A percentile compares a stretch with the other conserved stretches of the same genome.
Evolutionary conservation across 2,888 invertebrate species (phyloP).

Genomic region (Dasypogon diadema): DNA sequence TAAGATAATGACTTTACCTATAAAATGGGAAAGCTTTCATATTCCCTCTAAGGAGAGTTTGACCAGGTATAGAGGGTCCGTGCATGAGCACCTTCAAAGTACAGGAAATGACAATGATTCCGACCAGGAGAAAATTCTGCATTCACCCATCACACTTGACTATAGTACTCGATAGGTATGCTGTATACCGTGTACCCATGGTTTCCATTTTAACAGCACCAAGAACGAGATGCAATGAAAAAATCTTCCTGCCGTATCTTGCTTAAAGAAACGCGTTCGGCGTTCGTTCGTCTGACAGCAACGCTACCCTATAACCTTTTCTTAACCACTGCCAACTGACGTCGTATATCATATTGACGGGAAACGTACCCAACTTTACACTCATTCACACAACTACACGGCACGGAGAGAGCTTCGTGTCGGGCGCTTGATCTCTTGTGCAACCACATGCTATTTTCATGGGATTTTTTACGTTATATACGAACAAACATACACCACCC

Average conservation of each 20-base stretch:
- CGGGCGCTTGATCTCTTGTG: constrained; percentile 2
- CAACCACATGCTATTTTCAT: constrained; percentile 54
- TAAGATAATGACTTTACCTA: no score
- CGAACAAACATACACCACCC: constrained; percentile 52
- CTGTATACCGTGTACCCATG: no score
- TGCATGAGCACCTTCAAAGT: no score
- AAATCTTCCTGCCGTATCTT: constrained; percentile 11
- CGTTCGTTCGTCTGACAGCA: not conserved
- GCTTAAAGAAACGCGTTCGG: constrained; percentile 3
- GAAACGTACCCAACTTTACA: constrained; percentile 9
- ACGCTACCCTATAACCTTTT: constrained; percentile 5
- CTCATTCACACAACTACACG: constrained; percentile 33
- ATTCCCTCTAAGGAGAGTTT: no score
- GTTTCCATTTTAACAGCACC: not conserved
- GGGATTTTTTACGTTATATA: constrained; percentile 56
- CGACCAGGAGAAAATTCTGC: no score
- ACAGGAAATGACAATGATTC: no score
- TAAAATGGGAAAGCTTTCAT: no score
- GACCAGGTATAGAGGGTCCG: no score
- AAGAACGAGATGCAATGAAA: not conserved
- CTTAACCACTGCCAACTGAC: constrained; percentile 28
- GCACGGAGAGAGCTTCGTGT: constrained; percentile 2
- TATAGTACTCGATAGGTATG: no score
- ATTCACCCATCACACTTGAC: no score
- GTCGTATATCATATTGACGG: constrained; percentile 44